Conservation (phyloP, 1,140 invertebrate species). For the Semibalanus balanoides region DNA sequence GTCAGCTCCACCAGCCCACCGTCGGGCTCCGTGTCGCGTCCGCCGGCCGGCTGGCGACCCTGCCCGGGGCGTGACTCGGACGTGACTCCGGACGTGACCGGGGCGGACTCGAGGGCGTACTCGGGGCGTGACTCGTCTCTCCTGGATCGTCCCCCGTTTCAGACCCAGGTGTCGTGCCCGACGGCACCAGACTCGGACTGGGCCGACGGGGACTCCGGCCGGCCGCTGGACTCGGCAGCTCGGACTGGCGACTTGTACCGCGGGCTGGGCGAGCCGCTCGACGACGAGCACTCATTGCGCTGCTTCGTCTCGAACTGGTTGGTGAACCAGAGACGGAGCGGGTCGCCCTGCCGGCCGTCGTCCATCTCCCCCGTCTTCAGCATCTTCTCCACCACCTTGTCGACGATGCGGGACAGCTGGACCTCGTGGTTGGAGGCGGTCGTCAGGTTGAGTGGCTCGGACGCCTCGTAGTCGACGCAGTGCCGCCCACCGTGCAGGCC, state of each 20-base stretch:
- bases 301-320: not conserved
- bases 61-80: too few species aligned
- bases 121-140: too few species aligned
- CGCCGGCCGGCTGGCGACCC: not conserved
- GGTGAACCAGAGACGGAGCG: conserved; percentile 5
- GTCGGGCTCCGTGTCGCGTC: not conserved
- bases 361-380: not conserved
- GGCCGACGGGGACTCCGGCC: too few species aligned
- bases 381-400: not conserved
- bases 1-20: not conserved
- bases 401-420: not conserved
- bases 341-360: not conserved
- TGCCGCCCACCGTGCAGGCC: not conserved
- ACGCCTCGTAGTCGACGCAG: not conserved
- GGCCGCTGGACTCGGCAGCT: not conserved
- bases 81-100: too few species aligned
- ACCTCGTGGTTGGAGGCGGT: not conserved
- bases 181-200: too few species aligned
- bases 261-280: too few species aligned
- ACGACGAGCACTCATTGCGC: not conserved
- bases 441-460: not conserved
- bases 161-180: too few species aligned
- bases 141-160: too few species aligned
- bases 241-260: not conserved
- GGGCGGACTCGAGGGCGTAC: too few species aligned